These are phyloP conservation scores for Anodontia alba DNA, from an alignment of 2,888 invertebrate species.

Conservation along the genomic window DNA sequence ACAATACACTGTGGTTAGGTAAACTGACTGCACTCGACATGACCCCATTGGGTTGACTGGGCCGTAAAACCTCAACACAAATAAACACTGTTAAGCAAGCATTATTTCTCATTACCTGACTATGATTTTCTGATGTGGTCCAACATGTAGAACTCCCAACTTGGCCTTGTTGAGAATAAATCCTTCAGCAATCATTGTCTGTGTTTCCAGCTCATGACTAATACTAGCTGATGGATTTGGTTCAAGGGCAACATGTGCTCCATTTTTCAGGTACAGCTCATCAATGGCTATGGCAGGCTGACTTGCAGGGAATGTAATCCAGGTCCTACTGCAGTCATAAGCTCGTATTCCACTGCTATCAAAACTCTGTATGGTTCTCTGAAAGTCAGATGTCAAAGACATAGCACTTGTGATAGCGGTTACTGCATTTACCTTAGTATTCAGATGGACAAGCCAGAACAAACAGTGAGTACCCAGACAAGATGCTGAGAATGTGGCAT, in stretches of 20 bases:
- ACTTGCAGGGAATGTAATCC: constrained; percentile 62
- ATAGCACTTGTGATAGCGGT: too few species aligned
- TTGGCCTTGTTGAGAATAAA: constrained; percentile 53
- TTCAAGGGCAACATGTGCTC: constrained; percentile 72
- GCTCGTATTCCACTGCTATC: constrained; percentile 13
- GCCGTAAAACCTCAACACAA: too few species aligned
- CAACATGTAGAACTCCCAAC: constrained; percentile 68
- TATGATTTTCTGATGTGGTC: constrained; percentile 62
- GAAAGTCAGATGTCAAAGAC: too few species aligned
- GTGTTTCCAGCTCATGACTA: constrained; percentile 49
- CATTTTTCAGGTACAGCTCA: constrained; percentile 66
- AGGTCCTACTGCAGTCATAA: constrained; percentile 68
- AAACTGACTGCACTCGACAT: too few species aligned
- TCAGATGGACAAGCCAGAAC: too few species aligned
- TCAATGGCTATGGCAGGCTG: constrained; percentile 52
- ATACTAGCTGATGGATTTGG: constrained; percentile 35
- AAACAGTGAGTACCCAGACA: too few species aligned
- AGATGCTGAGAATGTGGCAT: too few species aligned
- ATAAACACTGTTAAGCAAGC: too few species aligned
- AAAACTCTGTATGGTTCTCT: constrained; percentile 35
- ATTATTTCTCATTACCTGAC: constrained; percentile 59
- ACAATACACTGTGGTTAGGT: too few species aligned
- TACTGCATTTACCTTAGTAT: too few species aligned
- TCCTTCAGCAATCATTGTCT: constrained; percentile 60
- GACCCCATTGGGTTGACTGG: too few species aligned